phyloP scores from a whole-genome alignment of 2,888 invertebrate genomes.

The Himalopsyche anomala region DNA sequence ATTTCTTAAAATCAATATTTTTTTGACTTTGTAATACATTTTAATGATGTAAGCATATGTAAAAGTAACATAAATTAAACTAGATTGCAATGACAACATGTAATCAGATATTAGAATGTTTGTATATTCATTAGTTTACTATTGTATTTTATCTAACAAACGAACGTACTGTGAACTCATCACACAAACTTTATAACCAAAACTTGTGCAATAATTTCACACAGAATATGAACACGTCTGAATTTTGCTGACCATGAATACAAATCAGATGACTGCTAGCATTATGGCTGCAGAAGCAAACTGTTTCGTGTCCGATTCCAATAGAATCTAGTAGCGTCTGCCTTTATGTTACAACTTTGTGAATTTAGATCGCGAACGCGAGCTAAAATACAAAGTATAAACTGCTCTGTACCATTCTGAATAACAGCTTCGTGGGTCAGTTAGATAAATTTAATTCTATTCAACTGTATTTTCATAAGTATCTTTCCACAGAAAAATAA shows the following conservation, averaged over 20 bases:
- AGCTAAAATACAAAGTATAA: conserved; percentile 54
- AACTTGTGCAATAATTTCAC: conserved; percentile 47
- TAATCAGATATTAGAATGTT: not conserved
- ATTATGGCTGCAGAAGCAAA: conserved; percentile 37
- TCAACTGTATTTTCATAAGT: no score
- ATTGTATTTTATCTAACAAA: not conserved
- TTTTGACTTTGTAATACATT: no score
- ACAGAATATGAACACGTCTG: conserved; percentile 51
- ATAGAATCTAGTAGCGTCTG: conserved; percentile 35
- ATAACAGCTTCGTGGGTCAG: not conserved
- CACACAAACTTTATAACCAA: not conserved
- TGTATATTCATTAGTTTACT: not conserved
- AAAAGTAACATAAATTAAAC: no score
- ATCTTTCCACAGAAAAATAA: no score
- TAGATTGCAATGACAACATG: no score
- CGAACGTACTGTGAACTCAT: not conserved
- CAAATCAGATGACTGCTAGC: conserved; percentile 52
- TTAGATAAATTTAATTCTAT: not conserved
- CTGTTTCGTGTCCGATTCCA: conserved; percentile 53
- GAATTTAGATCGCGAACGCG: conserved; percentile 52
- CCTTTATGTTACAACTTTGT: conserved; percentile 52
- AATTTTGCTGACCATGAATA: conserved; percentile 61
- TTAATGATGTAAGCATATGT: no score
- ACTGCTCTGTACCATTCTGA: not conserved
- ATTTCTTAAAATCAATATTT: no score